phyloP scores from a whole-genome alignment of 2,113 vertebrate species.

The Toxotes jaculatrix region DNA sequence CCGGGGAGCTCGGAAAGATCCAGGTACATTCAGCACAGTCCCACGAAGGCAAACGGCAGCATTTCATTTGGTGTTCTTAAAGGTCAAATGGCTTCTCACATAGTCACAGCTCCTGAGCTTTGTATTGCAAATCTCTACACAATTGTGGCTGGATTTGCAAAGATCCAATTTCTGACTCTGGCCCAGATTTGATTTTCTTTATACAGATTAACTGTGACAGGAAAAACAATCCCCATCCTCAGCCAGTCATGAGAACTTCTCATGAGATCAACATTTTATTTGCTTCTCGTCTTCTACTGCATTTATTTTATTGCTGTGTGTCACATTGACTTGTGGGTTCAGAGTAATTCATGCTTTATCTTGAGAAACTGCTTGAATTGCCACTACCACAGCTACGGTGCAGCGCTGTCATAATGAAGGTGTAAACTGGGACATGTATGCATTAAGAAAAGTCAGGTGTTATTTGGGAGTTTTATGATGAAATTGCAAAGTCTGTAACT shows the following conservation, averaged over 20 bases:
- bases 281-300: neutral
- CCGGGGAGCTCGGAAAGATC: constrained; percentile 95
- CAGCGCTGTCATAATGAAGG: neutral
- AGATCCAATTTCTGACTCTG: neutral
- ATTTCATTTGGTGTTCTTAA: neutral
- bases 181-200: neutral
- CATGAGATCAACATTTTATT: neutral
- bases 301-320: neutral
- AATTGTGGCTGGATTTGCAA: neutral
- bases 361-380: neutral
- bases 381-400: neutral
- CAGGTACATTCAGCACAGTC: constrained; percentile 85
- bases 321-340: neutral
- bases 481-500: neutral
- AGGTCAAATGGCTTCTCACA: neutral
- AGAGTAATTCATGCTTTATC: constrained; percentile 2
- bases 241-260: neutral
- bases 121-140: neutral
- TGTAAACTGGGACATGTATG: neutral
- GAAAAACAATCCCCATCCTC: neutral
- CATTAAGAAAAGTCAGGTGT: neutral
- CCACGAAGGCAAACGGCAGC: neutral
- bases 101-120: neutral
- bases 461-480: neutral
- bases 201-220: neutral